Conservation (phyloP, 53 echinoderm and acorn worm genomes). For the Patiria pectinifera region DNA sequence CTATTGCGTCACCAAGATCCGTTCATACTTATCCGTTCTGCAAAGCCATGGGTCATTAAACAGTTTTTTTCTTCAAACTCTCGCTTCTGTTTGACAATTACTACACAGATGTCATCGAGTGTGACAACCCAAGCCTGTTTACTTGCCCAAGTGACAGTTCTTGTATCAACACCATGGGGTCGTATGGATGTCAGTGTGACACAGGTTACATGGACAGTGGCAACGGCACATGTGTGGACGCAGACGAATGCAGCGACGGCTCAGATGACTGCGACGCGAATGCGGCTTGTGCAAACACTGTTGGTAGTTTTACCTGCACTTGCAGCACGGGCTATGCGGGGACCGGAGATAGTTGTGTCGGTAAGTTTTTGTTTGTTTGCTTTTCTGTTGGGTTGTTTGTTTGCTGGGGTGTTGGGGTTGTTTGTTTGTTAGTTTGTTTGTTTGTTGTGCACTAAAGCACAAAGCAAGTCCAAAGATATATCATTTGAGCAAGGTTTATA, state of each 20-base stretch:
- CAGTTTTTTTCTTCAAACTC: no score
- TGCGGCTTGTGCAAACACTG: slow-evolving; percentile 70
- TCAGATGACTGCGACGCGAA: slow-evolving; percentile 68
- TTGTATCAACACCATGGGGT: slow-evolving; percentile 67
- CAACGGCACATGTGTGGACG: slow-evolving; percentile 31
- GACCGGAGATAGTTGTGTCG: slow-evolving; percentile 6
- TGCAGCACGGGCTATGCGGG: slow-evolving; percentile 37
- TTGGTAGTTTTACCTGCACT: slow-evolving; percentile 71
- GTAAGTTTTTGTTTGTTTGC: neutral
- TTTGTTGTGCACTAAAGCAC: no score
- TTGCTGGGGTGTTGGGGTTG: no score
- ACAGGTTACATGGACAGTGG: slow-evolving; percentile 55
- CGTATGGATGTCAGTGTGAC: slow-evolving; percentile 63
- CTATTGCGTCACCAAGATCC: no score
- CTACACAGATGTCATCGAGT: slow-evolving; percentile 51
- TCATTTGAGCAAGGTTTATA: no score
- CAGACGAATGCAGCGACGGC: slow-evolving; percentile 66
- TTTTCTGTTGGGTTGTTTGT: no score
- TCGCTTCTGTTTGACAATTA: no score
- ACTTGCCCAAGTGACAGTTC: slow-evolving; percentile 43
- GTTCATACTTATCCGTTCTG: no score
- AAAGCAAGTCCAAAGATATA: no score
- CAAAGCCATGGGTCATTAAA: no score
- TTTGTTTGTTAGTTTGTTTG: no score
- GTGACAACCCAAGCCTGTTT: neutral